Evolutionary conservation across 2,113 vertebrate genomes (phyloP), one percentile per base, ranked within the genome.

Genomic region (Pristiophorus japonicus): DNA sequence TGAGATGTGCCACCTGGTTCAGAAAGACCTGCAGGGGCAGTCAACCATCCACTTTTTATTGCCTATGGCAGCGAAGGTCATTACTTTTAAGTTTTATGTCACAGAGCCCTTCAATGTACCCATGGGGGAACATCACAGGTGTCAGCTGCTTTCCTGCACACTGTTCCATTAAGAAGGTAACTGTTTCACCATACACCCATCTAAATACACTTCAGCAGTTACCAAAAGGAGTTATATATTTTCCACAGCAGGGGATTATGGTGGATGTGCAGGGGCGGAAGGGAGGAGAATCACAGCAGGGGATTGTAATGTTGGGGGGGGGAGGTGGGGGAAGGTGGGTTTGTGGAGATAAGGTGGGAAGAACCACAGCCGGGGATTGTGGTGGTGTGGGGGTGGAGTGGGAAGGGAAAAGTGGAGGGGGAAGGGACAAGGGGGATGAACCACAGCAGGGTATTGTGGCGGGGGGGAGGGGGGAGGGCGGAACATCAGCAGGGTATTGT

Each of bases 71-170:
- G 24, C 12, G 14, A 90, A 59, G 59, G 59, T 90, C 55, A 90
- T 62, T 51, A 88, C 27, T 59, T 59, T 59, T 8, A 88, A 10
- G 2, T 34, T 59, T 88, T 59, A 47, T 87, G 85, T 51, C 85
- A 34, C 51, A 88, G 70, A 73, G n/a, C n/a, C 10, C 70, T 34
- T 88, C 85, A 88, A 34, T 24, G 30, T 55, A 90, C 27, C 30
- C 55, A 62, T 90, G 87, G 55, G 88, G n/a, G 88, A 20, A 63
- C 59, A 92, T 92, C 88, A 92, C 88, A 92, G 88, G 88, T 65
- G 34, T 38, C 88, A 92, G 59, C 59, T 92, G 59, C 88, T 92
- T 81, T 92, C 34, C 55, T 92, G 88, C 22, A 34, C 59, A 92
- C 6, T 92, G 88, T 92, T 92, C 59, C 59, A 65, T 92, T 65